phyloP scores from a whole-genome alignment of 1,140 invertebrate species.

The Anadara kagoshimensis region DNA sequence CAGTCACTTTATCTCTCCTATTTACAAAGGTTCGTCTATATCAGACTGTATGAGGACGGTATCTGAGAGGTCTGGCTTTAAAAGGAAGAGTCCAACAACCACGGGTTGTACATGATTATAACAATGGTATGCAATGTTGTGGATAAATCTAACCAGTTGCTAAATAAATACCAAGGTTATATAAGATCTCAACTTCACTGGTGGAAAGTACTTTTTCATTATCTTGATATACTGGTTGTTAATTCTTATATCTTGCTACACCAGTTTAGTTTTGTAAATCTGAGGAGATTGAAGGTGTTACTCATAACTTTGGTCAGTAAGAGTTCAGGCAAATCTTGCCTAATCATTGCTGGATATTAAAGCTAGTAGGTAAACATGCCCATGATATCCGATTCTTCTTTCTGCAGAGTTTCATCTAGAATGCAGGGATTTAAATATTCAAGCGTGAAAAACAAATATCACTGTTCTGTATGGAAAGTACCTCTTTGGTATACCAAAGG shows the following conservation, averaged over 20 bases:
- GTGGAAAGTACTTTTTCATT: conserved; percentile 16
- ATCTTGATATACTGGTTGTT: conserved; percentile 10
- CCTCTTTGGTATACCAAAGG: no score
- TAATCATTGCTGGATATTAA: no score
- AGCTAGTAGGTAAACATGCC: no score
- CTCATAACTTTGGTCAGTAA: neutral
- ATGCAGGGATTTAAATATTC: no score
- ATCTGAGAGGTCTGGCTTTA: neutral
- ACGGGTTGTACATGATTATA: neutral
- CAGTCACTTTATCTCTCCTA: conserved; percentile 4
- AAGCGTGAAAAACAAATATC: no score
- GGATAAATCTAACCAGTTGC: conserved; percentile 5
- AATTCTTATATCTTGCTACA: conserved; percentile 4
- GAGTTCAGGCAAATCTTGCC: neutral
- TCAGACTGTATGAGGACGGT: neutral
- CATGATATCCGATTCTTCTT: no score
- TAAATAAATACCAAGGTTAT: neutral
- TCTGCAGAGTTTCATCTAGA: no score
- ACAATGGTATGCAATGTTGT: conserved; percentile 16
- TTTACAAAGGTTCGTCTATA: neutral
- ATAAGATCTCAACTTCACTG: conserved; percentile 6
- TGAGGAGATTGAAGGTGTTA: neutral
- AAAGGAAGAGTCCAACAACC: conserved; percentile 2
- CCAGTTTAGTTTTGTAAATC: neutral
- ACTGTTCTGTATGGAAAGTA: no score